Conservation (phyloP, 2,888 invertebrate genomes). For the Tolmerus cingulatus region DNA sequence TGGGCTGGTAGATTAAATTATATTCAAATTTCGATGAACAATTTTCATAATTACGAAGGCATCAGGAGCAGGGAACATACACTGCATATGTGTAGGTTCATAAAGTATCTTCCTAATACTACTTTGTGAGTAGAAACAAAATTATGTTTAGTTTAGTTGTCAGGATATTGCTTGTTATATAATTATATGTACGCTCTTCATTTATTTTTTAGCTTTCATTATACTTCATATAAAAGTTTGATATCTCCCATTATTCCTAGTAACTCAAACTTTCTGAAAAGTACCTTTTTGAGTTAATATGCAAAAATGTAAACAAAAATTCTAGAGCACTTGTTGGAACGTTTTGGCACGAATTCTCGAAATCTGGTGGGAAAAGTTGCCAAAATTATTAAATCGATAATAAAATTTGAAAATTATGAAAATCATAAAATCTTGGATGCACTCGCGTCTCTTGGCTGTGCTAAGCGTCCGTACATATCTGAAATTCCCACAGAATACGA, state of each 20-base stretch:
- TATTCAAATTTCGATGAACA: too few species aligned
- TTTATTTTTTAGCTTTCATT: too few species aligned
- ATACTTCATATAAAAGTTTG: not conserved
- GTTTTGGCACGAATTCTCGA: not conserved
- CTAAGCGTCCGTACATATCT: conserved; percentile 10
- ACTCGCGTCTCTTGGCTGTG: not conserved
- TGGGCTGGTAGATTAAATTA: too few species aligned
- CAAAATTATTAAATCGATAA: conserved; percentile 21
- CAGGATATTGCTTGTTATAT: too few species aligned
- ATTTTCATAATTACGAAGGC: too few species aligned
- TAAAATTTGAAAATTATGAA: not conserved
- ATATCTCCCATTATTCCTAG: not conserved
- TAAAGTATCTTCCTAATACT: too few species aligned
- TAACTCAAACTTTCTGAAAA: not conserved
- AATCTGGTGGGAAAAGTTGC: not conserved
- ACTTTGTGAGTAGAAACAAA: too few species aligned
- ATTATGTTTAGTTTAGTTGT: too few species aligned
- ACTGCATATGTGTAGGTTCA: too few species aligned
- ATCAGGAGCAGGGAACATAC: too few species aligned
- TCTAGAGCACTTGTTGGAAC: not conserved
- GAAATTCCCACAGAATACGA: not conserved
- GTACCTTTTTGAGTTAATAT: not conserved
- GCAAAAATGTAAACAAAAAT: not conserved
- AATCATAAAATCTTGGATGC: conserved; percentile 16
- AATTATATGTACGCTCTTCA: too few species aligned